These are phyloP conservation scores for Microctenopoma stevenorrisi DNA, from an alignment of 2,797 vertebrate species.

Conservation along the genomic window DNA sequence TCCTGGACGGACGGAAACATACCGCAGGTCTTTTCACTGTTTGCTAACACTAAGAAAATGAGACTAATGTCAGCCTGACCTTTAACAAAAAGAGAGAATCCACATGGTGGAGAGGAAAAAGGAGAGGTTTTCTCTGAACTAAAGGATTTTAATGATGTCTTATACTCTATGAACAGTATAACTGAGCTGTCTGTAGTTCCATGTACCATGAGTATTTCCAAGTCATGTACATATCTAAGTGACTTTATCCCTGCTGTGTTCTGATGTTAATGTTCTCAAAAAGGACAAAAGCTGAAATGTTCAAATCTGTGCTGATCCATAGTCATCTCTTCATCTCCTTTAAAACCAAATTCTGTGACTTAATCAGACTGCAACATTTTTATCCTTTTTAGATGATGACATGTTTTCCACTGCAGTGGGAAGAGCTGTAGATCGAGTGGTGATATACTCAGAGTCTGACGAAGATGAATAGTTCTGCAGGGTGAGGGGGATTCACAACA, in stretches of 20 bases:
- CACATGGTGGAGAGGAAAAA: too few species aligned
- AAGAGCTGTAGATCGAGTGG: background rate
- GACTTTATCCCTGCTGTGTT: background rate
- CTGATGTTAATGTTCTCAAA: background rate
- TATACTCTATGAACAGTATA: background rate
- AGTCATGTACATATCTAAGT: background rate
- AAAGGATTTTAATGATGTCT: background rate
- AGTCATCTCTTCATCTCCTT: background rate
- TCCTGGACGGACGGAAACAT: background rate
- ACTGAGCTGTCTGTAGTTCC: background rate
- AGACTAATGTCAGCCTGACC: background rate
- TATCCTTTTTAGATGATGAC: too few species aligned
- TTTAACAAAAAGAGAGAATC: background rate
- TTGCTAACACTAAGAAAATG: background rate
- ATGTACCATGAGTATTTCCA: slow-evolving; percentile 4
- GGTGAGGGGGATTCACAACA: slow-evolving; percentile 29
- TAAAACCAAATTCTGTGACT: background rate
- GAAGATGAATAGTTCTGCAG: background rate
- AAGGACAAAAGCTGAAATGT: background rate
- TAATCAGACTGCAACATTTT: background rate
- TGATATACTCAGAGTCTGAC: background rate
- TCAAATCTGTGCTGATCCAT: background rate
- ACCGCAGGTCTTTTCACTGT: background rate
- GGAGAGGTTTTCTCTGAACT: background rate
- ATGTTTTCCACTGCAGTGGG: background rate